These are phyloP conservation scores for Platycercus adscitus DNA, from an alignment of 2,113 vertebrate genomes.

Conservation along the genomic window DNA sequence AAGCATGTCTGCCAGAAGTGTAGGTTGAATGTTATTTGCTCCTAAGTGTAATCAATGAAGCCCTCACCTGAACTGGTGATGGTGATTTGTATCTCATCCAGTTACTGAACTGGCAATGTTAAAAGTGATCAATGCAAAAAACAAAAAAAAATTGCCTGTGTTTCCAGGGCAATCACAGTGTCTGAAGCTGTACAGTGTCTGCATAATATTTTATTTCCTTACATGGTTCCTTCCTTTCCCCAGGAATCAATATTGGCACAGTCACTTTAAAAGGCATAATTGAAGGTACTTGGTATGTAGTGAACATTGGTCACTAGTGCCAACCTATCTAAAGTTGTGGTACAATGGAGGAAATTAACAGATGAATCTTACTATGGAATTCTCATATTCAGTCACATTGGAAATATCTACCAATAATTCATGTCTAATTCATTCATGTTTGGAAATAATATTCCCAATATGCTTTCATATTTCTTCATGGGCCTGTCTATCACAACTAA, in stretches of 20 bases:
- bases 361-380: background rate
- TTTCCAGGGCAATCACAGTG: background rate
- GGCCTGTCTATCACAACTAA: background rate
- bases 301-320: background rate
- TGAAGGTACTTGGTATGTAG: background rate
- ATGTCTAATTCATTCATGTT: background rate
- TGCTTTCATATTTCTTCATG: background rate
- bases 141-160: background rate
- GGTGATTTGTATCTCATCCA: background rate
- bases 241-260: background rate
- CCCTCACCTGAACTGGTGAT: background rate
- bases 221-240: background rate
- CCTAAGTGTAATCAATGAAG: background rate
- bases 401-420: background rate
- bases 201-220: background rate
- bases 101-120: background rate
- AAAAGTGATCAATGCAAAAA: background rate
- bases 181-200: background rate
- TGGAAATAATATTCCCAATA: background rate
- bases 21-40: background rate
- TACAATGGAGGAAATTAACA: background rate
- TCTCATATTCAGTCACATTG: background rate
- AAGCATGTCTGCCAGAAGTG: background rate
- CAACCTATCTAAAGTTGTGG: background rate
- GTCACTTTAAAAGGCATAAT: background rate